Base-by-base conservation (phyloP, 2,113 vertebrate species). In the Mesocricetus auratus region DNA sequence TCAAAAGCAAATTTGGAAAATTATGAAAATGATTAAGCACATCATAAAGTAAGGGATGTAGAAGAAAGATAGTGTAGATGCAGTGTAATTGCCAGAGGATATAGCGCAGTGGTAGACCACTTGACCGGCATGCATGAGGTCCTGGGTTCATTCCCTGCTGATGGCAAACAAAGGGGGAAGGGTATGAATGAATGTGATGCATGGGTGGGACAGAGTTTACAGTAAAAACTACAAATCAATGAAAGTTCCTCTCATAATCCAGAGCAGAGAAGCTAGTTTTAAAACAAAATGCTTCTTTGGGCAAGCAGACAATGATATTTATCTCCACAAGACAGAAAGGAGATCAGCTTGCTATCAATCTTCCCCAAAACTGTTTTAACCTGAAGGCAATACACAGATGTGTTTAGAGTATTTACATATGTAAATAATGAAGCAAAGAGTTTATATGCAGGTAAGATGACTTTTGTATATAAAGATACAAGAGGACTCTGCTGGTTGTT, bases 331-430 rank as follows among this genome's bases (percentile, higher is more conserved):
- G 31, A 94, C 1, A 56, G 39, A 56, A 21, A 58, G 26, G 93
- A n/a, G 73, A 69, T 45, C 39, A 74, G 13, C 86, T 95, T 69
- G 42, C 75, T 68, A 62, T 88, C 29, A 86, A 31, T 89, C 36
- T 95, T 97, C 77, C 81, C 17, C 75, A 90, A 91, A 94, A n/a
- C 1, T 66, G 3, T 2, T 87, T 87, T 93, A 58, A 89, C 45
- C 16, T 91, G 58, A 94, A 96, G 50, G 62, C 69, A 92, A 68
- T 33, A 64, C 15, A 42, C 64, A 53, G 74, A 71, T 9, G 26
- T 87, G 83, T 75, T 85, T 90, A 50, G 31, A 36, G 71, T 73
- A 68, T 7, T 89, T 42, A 97, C 86, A 31, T 4, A 78, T 13
- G 53, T 69, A 94, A 82, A 56, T 29, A 79, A 31, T 86, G 50